phyloP scores from a whole-genome alignment of 2,797 vertebrate species.

The Zalophus californianus region DNA sequence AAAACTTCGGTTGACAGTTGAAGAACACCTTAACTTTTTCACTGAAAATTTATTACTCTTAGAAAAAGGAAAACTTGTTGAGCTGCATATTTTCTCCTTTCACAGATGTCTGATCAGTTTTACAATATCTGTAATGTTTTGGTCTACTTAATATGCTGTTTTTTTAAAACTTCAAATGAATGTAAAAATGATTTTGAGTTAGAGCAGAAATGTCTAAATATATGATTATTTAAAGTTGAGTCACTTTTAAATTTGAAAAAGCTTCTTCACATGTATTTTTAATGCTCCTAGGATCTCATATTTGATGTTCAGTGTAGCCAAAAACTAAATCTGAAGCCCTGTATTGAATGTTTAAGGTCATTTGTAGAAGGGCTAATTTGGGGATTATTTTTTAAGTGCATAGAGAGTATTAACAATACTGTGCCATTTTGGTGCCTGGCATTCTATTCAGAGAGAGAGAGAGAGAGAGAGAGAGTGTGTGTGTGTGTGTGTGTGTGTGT shows the following conservation, averaged over 20 bases:
- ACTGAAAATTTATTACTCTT: slow-evolving; percentile 87
- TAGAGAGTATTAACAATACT: neutral
- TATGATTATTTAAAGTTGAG: slow-evolving; percentile 25
- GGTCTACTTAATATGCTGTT: slow-evolving; percentile 67
- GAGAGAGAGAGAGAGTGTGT: too few species aligned
- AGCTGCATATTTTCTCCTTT: slow-evolving; percentile 85
- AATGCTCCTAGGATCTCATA: neutral
- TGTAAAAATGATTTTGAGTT: slow-evolving; percentile 48
- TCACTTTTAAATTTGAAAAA: slow-evolving; percentile 59
- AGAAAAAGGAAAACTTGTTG: slow-evolving; percentile 85
- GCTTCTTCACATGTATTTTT: neutral
- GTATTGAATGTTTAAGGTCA: neutral
- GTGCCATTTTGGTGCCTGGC: neutral
- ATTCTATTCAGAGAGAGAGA: neutral
- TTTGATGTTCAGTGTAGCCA: neutral
- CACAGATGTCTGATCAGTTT: slow-evolving; percentile 70
- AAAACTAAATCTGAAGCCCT: neutral
- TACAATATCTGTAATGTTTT: slow-evolving; percentile 64
- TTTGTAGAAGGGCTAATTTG: neutral
- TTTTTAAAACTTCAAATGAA: neutral
- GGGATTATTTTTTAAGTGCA: neutral
- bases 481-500: neutral
- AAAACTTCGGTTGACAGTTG: slow-evolving; percentile 86
- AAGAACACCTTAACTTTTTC: slow-evolving; percentile 87
- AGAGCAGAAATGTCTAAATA: neutral